Evolutionary conservation across 2,888 invertebrate genomes (phyloP).

Genomic region (Dolichomitus sp.): DNA sequence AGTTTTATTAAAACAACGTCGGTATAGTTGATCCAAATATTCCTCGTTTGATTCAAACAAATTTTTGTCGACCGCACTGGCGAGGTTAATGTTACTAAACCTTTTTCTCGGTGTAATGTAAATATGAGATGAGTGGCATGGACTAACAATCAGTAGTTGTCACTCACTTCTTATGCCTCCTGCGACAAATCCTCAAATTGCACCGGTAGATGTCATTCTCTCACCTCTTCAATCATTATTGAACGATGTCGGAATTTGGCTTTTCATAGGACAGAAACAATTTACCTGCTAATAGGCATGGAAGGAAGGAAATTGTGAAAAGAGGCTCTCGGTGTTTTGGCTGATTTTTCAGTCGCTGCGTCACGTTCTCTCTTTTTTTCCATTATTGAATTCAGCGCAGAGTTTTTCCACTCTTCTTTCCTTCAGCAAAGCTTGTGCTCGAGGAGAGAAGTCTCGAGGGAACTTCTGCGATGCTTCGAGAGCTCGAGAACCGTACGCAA

Average conservation of each 20-base stretch:
- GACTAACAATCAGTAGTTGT: not conserved
- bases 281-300: slow-evolving; percentile 33
- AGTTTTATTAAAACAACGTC: too few relatives aligned
- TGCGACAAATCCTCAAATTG: too few relatives aligned
- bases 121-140: not conserved
- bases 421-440: slow-evolving; percentile 19
- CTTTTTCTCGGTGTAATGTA: too few relatives aligned
- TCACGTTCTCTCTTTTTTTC: slow-evolving; percentile 31
- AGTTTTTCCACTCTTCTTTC: slow-evolving; percentile 33
- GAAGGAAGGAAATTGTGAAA: slow-evolving; percentile 34
- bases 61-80: too few relatives aligned
- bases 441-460: slow-evolving; percentile 54
- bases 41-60: too few relatives aligned
- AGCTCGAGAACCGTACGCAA: slow-evolving; percentile 50
- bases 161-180: too few relatives aligned
- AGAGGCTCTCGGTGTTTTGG: slow-evolving; percentile 39
- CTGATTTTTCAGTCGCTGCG: slow-evolving; percentile 50
- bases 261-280: slow-evolving; percentile 16
- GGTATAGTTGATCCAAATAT: too few relatives aligned
- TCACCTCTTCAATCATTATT: not conserved
- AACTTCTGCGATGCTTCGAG: slow-evolving; percentile 61
- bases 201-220: too few relatives aligned
- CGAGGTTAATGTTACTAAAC: too few relatives aligned
- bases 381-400: slow-evolving; percentile 22
- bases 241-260: slow-evolving; percentile 19